Percentiles rank a stretch among this genome's conserved stretches.
Conservation (phyloP, 2,797 vertebrate genomes). For the Oreonectes daqikongensis region DNA sequence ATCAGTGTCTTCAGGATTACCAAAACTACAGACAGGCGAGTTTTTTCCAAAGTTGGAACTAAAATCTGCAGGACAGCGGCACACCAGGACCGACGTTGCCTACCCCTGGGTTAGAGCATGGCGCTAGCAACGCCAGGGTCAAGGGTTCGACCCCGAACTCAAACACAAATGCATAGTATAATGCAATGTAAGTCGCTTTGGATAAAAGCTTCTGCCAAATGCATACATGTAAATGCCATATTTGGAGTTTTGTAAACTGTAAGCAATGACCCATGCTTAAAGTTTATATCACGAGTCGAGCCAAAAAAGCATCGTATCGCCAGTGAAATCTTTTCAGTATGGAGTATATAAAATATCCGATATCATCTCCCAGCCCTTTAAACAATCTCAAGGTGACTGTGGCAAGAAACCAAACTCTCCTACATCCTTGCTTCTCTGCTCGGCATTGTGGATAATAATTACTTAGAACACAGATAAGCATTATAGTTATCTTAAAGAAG, state of each 20-base stretch:
- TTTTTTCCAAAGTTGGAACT: too few species aligned
- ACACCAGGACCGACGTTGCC: too few species aligned
- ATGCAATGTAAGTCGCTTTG: too few species aligned
- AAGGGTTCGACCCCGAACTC: too few species aligned
- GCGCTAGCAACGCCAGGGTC: too few species aligned
- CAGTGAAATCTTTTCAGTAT: background rate
- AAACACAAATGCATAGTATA: too few species aligned
- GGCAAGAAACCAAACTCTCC: background rate
- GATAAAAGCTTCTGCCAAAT: too few species aligned
- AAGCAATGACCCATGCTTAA: background rate
- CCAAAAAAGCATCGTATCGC: background rate
- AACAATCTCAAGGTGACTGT: background rate
- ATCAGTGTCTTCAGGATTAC: too few species aligned
- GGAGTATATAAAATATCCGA: background rate
- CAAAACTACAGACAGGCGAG: too few species aligned
- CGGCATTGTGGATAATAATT: background rate
- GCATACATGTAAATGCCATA: too few species aligned
- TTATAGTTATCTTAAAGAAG: slow-evolving; percentile 9
- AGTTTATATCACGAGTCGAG: background rate
- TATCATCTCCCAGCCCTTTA: background rate
- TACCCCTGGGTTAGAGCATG: too few species aligned
- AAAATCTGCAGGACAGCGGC: too few species aligned
- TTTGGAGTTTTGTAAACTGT: background rate
- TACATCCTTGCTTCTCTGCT: background rate
- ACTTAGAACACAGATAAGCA: background rate